These are phyloP conservation scores for Reticulitermes speratus DNA, from an alignment of 1,140 invertebrate species.

Conservation along the genomic window DNA sequence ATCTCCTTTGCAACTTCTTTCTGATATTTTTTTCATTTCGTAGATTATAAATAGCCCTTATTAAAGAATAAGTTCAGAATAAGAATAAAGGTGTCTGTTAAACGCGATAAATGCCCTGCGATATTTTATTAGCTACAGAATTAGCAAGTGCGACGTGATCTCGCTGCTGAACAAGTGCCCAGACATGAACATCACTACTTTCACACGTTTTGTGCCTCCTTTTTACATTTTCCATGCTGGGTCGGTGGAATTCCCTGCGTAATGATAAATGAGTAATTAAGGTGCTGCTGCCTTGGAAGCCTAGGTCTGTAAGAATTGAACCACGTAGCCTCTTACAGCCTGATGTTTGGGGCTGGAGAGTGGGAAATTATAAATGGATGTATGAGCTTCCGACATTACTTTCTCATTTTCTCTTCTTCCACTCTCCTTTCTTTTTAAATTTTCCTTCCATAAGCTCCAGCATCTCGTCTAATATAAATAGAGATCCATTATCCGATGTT, in stretches of 20 bases:
- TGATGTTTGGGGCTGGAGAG: neutral
- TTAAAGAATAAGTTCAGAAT: neutral
- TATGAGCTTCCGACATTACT: neutral
- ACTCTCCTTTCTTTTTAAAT: neutral
- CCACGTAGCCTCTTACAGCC: too few species aligned
- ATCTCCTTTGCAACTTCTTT: too few species aligned
- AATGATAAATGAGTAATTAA: constrained; percentile 15
- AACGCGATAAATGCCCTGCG: neutral
- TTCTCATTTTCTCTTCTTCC: neutral
- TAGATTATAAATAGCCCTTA: neutral
- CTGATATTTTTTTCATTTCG: too few species aligned
- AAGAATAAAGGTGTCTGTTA: neutral
- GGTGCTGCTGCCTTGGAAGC: neutral
- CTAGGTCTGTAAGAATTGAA: neutral
- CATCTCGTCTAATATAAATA: neutral
- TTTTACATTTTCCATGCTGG: neutral
- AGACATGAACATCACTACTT: neutral
- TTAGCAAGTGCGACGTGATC: neutral
- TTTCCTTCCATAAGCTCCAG: neutral
- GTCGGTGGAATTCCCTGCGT: neutral
- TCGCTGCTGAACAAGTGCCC: neutral
- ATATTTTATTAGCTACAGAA: neutral
- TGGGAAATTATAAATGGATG: neutral
- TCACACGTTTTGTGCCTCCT: neutral
- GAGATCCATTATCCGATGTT: constrained; percentile 11